A percentile compares a stretch with the other conserved stretches of the same genome.
These are phyloP conservation scores for Toxotes jaculatrix DNA, from an alignment of 2,113 vertebrate species.

Conservation along the genomic window DNA sequence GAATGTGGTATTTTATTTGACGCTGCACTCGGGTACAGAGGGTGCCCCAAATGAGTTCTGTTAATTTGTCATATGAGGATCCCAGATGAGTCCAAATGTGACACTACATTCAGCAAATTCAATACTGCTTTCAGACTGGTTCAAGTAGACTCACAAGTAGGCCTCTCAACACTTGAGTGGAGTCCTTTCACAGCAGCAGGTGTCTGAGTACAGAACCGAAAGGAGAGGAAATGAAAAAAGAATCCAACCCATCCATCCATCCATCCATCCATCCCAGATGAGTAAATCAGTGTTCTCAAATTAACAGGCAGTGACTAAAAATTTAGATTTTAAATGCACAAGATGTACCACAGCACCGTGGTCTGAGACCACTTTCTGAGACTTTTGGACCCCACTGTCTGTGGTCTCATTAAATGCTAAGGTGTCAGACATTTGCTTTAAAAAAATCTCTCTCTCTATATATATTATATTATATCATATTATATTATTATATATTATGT, in stretches of 20 bases:
- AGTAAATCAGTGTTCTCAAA: background rate
- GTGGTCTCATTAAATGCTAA: too few relatives aligned
- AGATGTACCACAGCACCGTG: too few relatives aligned
- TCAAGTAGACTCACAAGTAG: conserved; percentile 35
- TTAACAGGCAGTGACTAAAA: background rate
- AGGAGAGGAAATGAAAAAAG: conserved; percentile 28
- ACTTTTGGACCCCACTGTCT: too few relatives aligned
- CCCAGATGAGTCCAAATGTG: background rate
- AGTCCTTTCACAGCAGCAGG: conserved; percentile 48
- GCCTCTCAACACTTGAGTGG: conserved; percentile 28
- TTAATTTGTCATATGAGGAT: background rate
- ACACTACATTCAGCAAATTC: conserved; percentile 10
- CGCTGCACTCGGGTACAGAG: background rate
- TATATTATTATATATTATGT: too few relatives aligned
- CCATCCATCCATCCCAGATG: background rate
- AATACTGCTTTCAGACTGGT: conserved; percentile 7
- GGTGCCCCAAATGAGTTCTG: background rate
- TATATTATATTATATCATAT: too few relatives aligned
- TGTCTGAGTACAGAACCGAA: background rate
- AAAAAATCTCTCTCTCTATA: too few relatives aligned
- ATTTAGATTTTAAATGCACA: background rate
- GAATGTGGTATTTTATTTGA: background rate
- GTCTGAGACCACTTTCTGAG: too few relatives aligned
- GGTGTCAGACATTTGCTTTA: too few relatives aligned
- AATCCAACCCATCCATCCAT: background rate